phyloP scores from a whole-genome alignment of 1,140 invertebrate species.

The Rhyzopertha dominica region DNA sequence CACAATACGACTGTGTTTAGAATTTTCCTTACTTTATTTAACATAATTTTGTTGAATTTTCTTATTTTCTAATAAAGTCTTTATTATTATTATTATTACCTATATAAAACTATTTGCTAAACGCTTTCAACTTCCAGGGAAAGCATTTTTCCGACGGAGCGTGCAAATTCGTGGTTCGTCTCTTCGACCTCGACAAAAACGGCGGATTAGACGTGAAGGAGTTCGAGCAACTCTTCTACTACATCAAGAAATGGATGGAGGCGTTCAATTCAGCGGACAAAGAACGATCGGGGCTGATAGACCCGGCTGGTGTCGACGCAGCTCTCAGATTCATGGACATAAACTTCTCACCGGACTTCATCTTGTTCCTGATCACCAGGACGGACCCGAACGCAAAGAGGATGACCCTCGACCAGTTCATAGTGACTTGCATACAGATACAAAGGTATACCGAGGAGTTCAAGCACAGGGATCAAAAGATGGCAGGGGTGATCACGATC shows the following conservation, averaged over 20 bases:
- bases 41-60: no score
- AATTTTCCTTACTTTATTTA: no score
- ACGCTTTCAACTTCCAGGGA: no score
- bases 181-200: slow-evolving; percentile 40
- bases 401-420: slow-evolving; percentile 39
- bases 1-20: no score
- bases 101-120: no score
- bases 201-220: slow-evolving; percentile 39
- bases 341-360: slow-evolving; percentile 35
- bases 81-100: no score
- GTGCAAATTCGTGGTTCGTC: slow-evolving; percentile 40
- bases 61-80: no score
- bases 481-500: slow-evolving; percentile 33
- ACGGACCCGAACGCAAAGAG: slow-evolving; percentile 32
- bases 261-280: slow-evolving; percentile 37
- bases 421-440: slow-evolving; percentile 40
- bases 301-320: slow-evolving; percentile 31
- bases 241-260: slow-evolving; percentile 37
- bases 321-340: slow-evolving; percentile 38
- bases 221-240: slow-evolving; percentile 37
- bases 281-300: slow-evolving; percentile 30
- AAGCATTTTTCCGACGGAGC: slow-evolving; percentile 35
- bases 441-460: slow-evolving; percentile 41
- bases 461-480: slow-evolving; percentile 35
- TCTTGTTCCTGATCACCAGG: slow-evolving; percentile 34